These are phyloP conservation scores for Crematogaster levior DNA, from an alignment of 2,888 invertebrate species.

Conservation along the genomic window DNA sequence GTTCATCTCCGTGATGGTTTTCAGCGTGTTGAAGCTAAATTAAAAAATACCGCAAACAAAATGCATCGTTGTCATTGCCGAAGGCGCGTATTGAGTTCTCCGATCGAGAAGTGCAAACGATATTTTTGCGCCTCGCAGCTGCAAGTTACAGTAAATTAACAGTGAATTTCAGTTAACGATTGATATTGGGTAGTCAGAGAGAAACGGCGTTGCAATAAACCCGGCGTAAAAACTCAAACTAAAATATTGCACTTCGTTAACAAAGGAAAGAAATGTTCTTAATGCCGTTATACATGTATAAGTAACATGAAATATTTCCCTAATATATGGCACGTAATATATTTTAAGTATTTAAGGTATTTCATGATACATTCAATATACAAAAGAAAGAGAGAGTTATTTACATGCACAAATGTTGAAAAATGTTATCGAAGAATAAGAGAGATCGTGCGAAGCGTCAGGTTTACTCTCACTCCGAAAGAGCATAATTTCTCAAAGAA, in stretches of 20 bases:
- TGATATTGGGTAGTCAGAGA: neutral
- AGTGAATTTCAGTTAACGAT: slow-evolving; percentile 10
- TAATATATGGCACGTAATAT: neutral
- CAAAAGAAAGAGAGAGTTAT: neutral
- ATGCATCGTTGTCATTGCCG: slow-evolving; percentile 17
- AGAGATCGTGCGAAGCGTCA: neutral
- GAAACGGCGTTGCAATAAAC: slow-evolving; percentile 3
- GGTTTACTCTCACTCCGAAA: neutral
- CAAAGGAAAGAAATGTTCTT: neutral
- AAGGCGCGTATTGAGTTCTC: slow-evolving; percentile 33
- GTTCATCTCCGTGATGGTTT: neutral
- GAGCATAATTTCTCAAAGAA: neutral
- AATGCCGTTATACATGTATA: neutral
- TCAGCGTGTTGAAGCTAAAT: slow-evolving; percentile 52
- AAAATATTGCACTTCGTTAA: slow-evolving; percentile 12
- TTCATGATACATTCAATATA: neutral
- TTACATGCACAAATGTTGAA: neutral
- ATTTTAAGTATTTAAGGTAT: neutral
- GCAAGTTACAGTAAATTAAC: slow-evolving; percentile 14
- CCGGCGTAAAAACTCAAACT: neutral
- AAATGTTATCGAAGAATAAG: neutral
- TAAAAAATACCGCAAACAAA: slow-evolving; percentile 57
- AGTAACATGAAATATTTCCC: neutral
- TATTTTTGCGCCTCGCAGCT: neutral
- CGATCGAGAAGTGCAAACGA: slow-evolving; percentile 11